These are phyloP conservation scores for Nudaria mundana DNA, from an alignment of 2,888 invertebrate genomes.

Conservation along the genomic window DNA sequence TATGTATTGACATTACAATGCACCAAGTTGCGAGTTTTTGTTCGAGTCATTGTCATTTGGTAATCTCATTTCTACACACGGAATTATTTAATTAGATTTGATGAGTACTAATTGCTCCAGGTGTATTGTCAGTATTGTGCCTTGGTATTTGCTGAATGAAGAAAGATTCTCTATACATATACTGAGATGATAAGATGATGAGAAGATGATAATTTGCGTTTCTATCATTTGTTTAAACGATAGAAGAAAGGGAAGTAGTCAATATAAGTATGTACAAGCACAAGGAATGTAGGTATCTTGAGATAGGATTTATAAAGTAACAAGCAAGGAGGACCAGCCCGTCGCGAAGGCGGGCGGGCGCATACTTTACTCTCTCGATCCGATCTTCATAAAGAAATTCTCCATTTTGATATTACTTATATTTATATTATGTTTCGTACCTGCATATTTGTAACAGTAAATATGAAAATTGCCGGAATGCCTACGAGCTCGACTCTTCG, in stretches of 20 bases:
- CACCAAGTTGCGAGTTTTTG: conserved; percentile 30
- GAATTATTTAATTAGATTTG: conserved; percentile 17
- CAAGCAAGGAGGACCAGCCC: conserved; percentile 39
- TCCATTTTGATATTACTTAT: conserved; percentile 82
- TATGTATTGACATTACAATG: conserved; percentile 35
- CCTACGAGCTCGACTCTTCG: conserved; percentile 63
- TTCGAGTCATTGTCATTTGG: conserved; percentile 29
- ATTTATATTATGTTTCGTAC: conserved; percentile 79
- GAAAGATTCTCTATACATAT: no score
- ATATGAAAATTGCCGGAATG: conserved; percentile 81
- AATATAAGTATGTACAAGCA: conserved; percentile 14
- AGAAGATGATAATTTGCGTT: no score
- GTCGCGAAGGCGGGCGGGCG: conserved; percentile 53
- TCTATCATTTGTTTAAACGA: conserved; percentile 2
- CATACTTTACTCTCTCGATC: conserved; percentile 77
- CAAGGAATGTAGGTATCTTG: conserved; percentile 23
- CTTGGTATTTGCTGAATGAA: no score
- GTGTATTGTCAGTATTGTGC: conserved; percentile 1
- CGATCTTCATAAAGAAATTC: conserved; percentile 82
- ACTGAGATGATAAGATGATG: no score
- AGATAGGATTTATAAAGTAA: conserved; percentile 56
- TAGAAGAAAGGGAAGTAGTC: conserved; percentile 3
- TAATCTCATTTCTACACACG: conserved; percentile 20
- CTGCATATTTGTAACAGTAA: conserved; percentile 82
- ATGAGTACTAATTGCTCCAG: conserved; percentile 5